Evolutionary conservation across 2,888 invertebrate genomes (phyloP), one percentile per base, ranked within the genome.

Genomic region (Griposia aprilina): DNA sequence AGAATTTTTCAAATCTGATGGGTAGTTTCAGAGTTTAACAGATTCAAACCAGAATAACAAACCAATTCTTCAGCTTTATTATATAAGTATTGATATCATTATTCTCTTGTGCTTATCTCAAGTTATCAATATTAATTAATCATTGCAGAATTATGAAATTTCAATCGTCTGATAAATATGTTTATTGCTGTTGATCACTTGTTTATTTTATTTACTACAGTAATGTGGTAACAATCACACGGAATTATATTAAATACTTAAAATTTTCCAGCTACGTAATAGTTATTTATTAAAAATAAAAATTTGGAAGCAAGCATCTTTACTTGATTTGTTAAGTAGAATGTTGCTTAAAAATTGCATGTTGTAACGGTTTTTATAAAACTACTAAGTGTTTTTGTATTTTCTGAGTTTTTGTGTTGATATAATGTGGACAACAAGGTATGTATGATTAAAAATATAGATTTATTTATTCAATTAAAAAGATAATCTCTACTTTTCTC

Each of bases 101-200:
- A 36, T 3, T 36, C 30, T 36, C 30, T 36, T 36, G 30, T 36
- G 30, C 30, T 36, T 36, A 36, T 36, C 30, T 36, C 30, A 36
- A 36, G 23, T 55, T 41, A 63, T 41, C 13, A 36, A 13, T 57
- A 30, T 36, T 36, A 36, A 36, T 36, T 36, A 36, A 60, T 60
- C 23, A 26, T 45, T 26, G 17, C 13, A 57, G 13, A 68, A 36
- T 36, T 36, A 36, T 36, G 30, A 78, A 63, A 78, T 70, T 65
- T 70, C 1, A 63, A 30, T 45, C 15, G 30, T 4, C 13, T 69
- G 69, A 65, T 70, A 55, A 26, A 59, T 6, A 13, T 6, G 55
- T 57, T 63, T 45, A 2, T 20, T 45, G 13, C n/a, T 26, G 3
- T 57, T 20, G n/a, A 41, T 70, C 41, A 30, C n/a, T 55, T 50